Evolutionary conservation across 2,888 invertebrate species (phyloP).

Genomic region (Anorthoa munda): DNA sequence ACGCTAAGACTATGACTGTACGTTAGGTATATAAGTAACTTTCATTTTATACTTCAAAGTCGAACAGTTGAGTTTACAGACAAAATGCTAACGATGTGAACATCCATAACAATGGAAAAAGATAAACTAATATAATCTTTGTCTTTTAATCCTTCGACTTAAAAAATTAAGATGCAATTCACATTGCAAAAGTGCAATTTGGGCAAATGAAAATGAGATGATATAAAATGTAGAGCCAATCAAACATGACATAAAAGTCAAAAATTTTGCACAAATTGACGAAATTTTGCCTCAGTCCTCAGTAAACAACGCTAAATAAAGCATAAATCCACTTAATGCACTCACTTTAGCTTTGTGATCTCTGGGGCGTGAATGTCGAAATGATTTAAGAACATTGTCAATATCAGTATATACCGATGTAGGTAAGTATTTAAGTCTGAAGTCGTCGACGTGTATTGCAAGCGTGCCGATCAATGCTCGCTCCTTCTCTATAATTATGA

Average conservation of each 20-base stretch:
- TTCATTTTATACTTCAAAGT: constrained; percentile 60
- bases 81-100: constrained; percentile 46
- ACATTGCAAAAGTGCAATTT: neutral
- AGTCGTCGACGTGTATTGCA: neutral
- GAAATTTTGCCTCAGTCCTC: neutral
- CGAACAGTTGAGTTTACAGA: constrained; percentile 30
- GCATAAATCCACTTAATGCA: neutral
- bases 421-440: neutral
- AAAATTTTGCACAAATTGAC: neutral
- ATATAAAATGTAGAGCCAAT: neutral
- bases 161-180: neutral
- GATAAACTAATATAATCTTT: neutral
- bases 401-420: neutral
- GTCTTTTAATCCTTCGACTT: neutral
- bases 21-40: constrained; percentile 56
- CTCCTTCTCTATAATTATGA: neutral
- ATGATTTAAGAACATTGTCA: neutral
- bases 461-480: neutral
- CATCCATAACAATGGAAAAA: constrained; percentile 17
- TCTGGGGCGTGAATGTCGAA: neutral
- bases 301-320: neutral
- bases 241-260: neutral
- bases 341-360: neutral
- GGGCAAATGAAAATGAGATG: neutral
- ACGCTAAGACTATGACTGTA: constrained; percentile 50